Conservation (phyloP, 2,797 vertebrate genomes). For the Dendrocincla fuliginosa region DNA sequence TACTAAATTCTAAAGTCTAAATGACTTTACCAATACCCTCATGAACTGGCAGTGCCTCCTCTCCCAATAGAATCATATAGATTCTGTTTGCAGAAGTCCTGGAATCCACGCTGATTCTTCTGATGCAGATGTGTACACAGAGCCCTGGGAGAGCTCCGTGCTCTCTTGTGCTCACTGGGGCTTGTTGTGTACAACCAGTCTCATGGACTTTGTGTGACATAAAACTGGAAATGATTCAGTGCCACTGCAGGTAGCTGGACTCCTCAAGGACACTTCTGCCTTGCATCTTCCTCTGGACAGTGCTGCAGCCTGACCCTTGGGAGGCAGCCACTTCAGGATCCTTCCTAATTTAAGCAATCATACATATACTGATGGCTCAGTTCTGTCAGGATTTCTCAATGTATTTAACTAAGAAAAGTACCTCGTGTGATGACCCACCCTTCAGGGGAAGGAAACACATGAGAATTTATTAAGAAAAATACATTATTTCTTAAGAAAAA, state of each 20-base stretch:
- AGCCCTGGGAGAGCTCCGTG: neutral
- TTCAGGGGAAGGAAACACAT: neutral
- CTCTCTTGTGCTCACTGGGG: accelerated
- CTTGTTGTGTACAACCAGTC: neutral
- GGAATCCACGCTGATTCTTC: neutral
- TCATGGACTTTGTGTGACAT: neutral
- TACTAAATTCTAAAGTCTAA: neutral
- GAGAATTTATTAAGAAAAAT: neutral
- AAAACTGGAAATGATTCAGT: neutral
- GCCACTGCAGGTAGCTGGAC: neutral
- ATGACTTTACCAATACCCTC: neutral
- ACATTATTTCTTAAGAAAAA: neutral
- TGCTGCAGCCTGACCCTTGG: neutral
- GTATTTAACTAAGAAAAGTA: neutral
- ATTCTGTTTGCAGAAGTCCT: neutral
- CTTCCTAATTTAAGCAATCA: neutral
- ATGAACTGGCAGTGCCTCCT: neutral
- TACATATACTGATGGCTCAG: neutral
- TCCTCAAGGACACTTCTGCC: neutral
- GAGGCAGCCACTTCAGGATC: neutral
- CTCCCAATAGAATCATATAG: neutral
- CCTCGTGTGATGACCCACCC: accelerated
- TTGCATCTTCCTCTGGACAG: neutral
- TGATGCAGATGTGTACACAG: neutral
- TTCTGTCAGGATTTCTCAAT: neutral